Conservation (phyloP, 1,140 invertebrate species). For the Heliothis virescens region DNA sequence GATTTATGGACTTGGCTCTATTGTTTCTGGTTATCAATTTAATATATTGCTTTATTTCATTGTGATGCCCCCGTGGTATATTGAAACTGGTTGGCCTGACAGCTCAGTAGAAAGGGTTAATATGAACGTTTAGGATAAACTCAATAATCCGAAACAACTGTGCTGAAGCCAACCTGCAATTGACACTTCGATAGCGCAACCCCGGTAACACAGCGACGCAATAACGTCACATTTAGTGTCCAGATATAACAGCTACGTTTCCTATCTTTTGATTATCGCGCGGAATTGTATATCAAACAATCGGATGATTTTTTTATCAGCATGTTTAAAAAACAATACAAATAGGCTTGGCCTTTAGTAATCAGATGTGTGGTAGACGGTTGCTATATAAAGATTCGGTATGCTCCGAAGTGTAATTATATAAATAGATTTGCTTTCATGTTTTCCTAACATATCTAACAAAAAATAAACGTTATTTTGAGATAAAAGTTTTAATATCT, state of each 20-base stretch:
- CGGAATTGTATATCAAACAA: constrained; percentile 25
- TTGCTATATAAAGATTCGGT: constrained; percentile 42
- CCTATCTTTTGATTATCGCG: constrained; percentile 16
- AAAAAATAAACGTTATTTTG: neutral
- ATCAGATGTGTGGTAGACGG: constrained; percentile 32
- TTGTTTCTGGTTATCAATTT: constrained; percentile 80
- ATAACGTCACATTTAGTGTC: constrained; percentile 47
- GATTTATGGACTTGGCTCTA: constrained; percentile 75
- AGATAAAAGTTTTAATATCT: neutral
- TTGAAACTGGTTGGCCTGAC: constrained; percentile 80
- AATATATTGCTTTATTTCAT: constrained; percentile 75
- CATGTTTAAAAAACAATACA: constrained; percentile 19
- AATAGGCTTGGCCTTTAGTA: constrained; percentile 22
- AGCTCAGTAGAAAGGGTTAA: constrained; percentile 85
- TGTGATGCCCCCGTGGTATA: constrained; percentile 73
- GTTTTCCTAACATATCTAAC: neutral
- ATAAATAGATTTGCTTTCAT: constrained; percentile 4
- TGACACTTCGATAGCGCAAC: constrained; percentile 81
- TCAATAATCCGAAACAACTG: constrained; percentile 85
- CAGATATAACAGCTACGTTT: constrained; percentile 42
- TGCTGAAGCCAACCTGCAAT: constrained; percentile 82
- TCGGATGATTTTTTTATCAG: constrained; percentile 45
- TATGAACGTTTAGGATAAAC: constrained; percentile 84
- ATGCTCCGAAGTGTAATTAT: neutral
- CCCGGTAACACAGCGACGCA: constrained; percentile 13